These are phyloP conservation scores for Jordanella pulchra DNA, from an alignment of 2,797 vertebrate species.

Conservation along the genomic window DNA sequence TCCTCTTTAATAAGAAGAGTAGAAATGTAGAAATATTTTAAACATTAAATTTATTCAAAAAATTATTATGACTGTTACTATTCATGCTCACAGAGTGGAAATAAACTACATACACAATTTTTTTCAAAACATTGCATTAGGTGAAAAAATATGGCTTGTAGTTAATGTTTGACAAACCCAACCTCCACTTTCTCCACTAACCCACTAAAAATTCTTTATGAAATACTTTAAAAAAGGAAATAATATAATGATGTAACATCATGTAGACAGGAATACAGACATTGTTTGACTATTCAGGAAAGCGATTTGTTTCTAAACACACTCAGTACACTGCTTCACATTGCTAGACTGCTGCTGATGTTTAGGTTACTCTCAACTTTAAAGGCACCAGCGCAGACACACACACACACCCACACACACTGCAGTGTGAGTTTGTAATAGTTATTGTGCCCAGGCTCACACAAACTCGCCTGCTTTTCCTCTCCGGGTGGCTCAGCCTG, in stretches of 20 bases:
- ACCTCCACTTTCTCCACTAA: not conserved
- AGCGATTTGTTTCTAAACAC: constrained; percentile 11
- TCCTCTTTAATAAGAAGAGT: not conserved
- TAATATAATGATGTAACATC: not conserved
- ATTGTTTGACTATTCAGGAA: constrained; percentile 2
- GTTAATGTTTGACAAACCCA: not conserved
- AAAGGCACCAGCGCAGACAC: constrained; percentile 35
- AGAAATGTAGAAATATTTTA: not conserved
- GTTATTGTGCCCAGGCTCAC: constrained; percentile 71
- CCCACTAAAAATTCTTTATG: not conserved
- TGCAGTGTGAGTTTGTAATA: constrained; percentile 52
- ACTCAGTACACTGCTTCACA: constrained; percentile 14
- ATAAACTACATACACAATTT: not conserved
- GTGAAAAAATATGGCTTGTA: too few relatives aligned
- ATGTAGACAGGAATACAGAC: not conserved
- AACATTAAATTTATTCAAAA: not conserved
- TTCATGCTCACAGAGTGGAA: not conserved
- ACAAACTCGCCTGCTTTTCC: constrained; percentile 63
- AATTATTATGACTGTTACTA: not conserved
- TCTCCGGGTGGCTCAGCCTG: constrained; percentile 63
- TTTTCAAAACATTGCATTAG: not conserved
- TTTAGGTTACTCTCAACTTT: constrained; percentile 41
- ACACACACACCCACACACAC: constrained; percentile 26
- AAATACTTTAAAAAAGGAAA: constrained; percentile 3
- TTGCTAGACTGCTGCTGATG: constrained; percentile 37